phyloP scores from a whole-genome alignment of 2,888 invertebrate genomes.

The Macrophya annulata region DNA sequence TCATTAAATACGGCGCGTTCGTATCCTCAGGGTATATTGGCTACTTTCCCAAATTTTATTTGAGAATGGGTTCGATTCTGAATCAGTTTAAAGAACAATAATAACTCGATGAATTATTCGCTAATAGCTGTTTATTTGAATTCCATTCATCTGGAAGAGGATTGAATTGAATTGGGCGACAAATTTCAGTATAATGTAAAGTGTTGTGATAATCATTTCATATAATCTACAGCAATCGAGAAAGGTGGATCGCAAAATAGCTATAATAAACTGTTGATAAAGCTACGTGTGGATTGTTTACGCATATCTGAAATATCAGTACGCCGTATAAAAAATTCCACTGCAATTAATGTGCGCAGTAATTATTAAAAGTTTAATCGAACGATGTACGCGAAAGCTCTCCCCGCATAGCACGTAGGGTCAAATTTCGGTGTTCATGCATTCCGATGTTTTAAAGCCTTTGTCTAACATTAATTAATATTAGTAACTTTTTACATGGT shows the following conservation, averaged over 20 bases:
- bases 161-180: background rate
- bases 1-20: background rate
- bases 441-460: constrained; percentile 13
- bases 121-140: background rate
- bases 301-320: constrained; percentile 1
- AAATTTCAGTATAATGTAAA: background rate
- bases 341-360: constrained; percentile 15
- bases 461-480: constrained; percentile 17
- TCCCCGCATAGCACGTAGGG: background rate
- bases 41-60: background rate
- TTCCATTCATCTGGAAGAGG: background rate
- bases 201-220: background rate
- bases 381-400: background rate
- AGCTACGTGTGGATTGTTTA: background rate
- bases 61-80: background rate
- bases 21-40: background rate
- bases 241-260: background rate
- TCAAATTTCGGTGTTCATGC: constrained; percentile 26
- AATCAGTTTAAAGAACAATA: background rate
- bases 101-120: background rate
- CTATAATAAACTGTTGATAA: constrained; percentile 15
- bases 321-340: background rate
- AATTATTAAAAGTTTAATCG: constrained; percentile 32
- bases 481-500: constrained; percentile 2
- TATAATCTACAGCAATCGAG: background rate